Evolutionary conservation across 2,113 vertebrate genomes (phyloP).

Genomic region (Pandion haliaetus): DNA sequence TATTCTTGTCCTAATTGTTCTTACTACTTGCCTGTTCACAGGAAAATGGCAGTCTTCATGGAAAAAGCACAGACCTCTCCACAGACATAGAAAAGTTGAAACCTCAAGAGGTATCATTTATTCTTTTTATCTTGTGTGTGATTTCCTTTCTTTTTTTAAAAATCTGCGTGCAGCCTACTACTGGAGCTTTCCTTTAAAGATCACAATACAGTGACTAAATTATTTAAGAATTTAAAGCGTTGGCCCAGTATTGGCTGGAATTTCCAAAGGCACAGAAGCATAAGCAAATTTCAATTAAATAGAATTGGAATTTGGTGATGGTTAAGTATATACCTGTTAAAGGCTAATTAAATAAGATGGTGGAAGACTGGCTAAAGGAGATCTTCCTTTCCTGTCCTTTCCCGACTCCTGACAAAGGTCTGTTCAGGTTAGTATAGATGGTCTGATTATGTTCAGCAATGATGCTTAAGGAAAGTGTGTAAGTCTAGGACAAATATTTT

Average conservation of each 20-base stretch:
- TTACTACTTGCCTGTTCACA: background rate
- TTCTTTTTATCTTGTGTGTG: background rate
- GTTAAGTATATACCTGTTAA: background rate
- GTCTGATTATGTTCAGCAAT: background rate
- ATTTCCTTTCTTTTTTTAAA: background rate
- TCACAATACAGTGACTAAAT: background rate
- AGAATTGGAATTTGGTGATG: background rate
- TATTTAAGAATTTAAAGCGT: background rate
- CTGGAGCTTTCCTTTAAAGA: background rate
- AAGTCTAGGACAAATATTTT: background rate
- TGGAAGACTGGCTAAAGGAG: background rate
- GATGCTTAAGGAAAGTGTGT: background rate
- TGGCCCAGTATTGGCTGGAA: background rate
- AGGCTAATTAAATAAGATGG: background rate
- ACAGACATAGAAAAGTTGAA: conserved; percentile 69
- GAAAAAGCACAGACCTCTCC: conserved; percentile 68
- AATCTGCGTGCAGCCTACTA: background rate
- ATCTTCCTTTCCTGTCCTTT: background rate
- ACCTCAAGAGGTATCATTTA: conserved; percentile 60
- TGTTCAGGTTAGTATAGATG: background rate
- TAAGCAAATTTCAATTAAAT: background rate
- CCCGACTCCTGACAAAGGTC: background rate
- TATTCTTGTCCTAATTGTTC: background rate
- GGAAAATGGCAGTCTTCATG: conserved; percentile 70
- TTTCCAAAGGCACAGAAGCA: background rate